phyloP scores from a whole-genome alignment of 2,113 vertebrate genomes.

The Cavia aperea region DNA sequence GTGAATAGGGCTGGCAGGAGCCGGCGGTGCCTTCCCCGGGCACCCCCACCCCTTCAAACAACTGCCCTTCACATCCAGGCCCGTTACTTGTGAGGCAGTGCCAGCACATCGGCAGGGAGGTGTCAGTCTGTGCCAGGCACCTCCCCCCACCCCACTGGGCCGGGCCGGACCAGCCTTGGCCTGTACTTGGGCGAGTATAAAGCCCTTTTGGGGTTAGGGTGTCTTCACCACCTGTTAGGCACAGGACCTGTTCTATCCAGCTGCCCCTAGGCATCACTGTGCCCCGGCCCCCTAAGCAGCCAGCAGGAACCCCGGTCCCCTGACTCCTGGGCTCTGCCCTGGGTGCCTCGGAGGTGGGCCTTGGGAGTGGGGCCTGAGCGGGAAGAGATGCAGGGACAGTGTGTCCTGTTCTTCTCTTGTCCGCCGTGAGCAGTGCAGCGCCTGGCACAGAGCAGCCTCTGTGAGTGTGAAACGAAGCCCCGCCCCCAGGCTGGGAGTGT shows the following conservation, averaged over 20 bases:
- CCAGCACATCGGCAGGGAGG: conserved; percentile 57
- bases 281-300: not conserved
- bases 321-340: not conserved
- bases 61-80: conserved; percentile 47
- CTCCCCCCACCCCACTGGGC: conserved; percentile 21
- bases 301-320: not conserved
- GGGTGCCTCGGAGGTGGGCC: not conserved
- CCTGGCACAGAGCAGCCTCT: conserved; percentile 58
- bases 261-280: not conserved
- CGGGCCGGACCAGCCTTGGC: not conserved
- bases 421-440: conserved; percentile 37
- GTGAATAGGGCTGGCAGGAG: conserved; percentile 64
- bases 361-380: not conserved
- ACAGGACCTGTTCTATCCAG: not conserved
- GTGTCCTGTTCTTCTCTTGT: conserved; percentile 59
- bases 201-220: not conserved
- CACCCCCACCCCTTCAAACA: conserved; percentile 40
- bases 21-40: conserved; percentile 57
- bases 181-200: not conserved
- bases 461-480: conserved; percentile 39
- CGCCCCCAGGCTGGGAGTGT: not conserved
- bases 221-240: not conserved
- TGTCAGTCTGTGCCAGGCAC: conserved; percentile 42
- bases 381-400: conserved; percentile 44
- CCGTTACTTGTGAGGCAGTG: conserved; percentile 46